phyloP scores from a whole-genome alignment of 2,888 invertebrate species.

The Acanthosepion esculentum region DNA sequence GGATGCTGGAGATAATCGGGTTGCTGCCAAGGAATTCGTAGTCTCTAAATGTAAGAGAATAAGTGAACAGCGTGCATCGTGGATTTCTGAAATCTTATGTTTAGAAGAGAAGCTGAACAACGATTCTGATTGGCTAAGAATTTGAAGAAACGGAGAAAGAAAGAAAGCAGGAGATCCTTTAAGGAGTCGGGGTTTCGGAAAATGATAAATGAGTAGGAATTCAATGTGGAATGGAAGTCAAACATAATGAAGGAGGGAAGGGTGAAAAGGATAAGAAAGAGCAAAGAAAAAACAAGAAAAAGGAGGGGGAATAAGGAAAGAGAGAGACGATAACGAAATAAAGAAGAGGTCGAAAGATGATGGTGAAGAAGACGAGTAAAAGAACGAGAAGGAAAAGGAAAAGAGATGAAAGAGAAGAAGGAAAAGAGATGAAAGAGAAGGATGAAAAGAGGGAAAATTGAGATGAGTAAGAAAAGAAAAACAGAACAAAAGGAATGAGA shows the following conservation, averaged over 20 bases:
- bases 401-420: neutral
- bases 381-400: neutral
- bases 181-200: neutral
- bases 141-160: neutral
- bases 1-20: neutral
- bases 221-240: neutral
- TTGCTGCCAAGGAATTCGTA: neutral
- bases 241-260: neutral
- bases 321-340: neutral
- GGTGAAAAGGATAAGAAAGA: no score
- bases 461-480: neutral
- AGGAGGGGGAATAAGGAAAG: neutral
- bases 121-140: neutral
- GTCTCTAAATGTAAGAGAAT: neutral
- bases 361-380: neutral
- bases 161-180: neutral
- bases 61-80: neutral
- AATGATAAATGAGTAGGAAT: neutral
- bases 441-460: neutral
- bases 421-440: neutral
- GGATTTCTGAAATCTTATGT: neutral
- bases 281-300: no score
- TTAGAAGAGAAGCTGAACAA: neutral
- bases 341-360: neutral
- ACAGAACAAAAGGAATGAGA: neutral